Base-by-base conservation (phyloP, 2,888 invertebrate genomes). In the Caenorhabditis sp. region DNA sequence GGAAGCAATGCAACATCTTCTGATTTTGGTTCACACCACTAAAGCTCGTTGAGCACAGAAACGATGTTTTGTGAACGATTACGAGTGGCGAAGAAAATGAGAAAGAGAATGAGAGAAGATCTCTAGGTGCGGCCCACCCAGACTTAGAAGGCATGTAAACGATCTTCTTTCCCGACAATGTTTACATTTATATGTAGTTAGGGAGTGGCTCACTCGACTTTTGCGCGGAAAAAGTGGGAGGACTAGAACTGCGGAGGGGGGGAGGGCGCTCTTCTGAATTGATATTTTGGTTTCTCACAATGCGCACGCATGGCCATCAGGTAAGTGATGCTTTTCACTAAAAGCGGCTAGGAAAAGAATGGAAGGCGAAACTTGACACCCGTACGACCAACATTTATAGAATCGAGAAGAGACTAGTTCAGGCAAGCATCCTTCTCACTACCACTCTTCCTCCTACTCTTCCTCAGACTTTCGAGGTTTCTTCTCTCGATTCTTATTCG, bases 121-220 rank as follows among this genome's bases (percentile, higher is more conserved):
- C 76, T 76, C 51, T 51, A 70, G 79, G 79, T 79, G 79, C 79
- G 79, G 79, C 64, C 54, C 59, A 24, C 61, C 38, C 28, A 70
- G 51, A 61, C 70, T 70, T 64, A 64, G 63, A 79, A 79, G 79
- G 79, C 79, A 79, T 79, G 79, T 79, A 79, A 79, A 79, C 79
- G 79, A 79, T 79, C 79, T 54, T 44, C 54, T 44, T 54, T 61
- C 49, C 22, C 64, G 51, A 64, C 66, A 49, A 63, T 79, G 79
- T 79, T 79, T 70, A 64, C 79, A 79, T 79, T 76, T 51, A 38
- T 79, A 79, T 79, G 79, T 79, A 79, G 79, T 79, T 79, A 79
- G 79, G 79, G 79, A 79, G 79, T 79, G 79, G 70, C 79, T 70
- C 79, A 70, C 70, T 70, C 77, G 76, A 76, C 68, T 76, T 76